A percentile compares a stretch with the other conserved stretches of the same genome.
These are phyloP conservation scores for Rissa tridactyla DNA, from an alignment of 2,113 vertebrate species.

Conservation along the genomic window DNA sequence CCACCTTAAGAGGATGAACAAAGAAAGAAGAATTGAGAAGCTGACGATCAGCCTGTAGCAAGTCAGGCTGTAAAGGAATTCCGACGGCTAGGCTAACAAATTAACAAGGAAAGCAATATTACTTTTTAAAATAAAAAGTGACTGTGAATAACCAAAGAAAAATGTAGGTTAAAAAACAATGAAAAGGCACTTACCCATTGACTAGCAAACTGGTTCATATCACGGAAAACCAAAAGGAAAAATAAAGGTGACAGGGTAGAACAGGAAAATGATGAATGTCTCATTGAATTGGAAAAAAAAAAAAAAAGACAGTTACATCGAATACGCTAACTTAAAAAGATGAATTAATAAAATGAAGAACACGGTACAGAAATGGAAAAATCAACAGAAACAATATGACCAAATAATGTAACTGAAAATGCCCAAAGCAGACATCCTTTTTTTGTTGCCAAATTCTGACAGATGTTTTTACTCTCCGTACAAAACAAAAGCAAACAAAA, in stretches of 20 bases:
- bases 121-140: background rate
- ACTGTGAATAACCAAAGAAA: background rate
- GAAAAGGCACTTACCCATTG: slow-evolving; percentile 92
- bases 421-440: background rate
- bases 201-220: slow-evolving; percentile 81
- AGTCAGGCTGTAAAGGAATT: background rate
- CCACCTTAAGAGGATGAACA: background rate
- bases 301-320: slow-evolving; percentile 32
- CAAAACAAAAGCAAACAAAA: background rate
- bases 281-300: slow-evolving; percentile 49
- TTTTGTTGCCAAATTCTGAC: background rate
- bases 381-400: background rate
- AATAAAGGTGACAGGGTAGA: slow-evolving; percentile 60
- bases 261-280: slow-evolving; percentile 69
- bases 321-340: slow-evolving; percentile 37
- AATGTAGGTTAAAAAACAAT: background rate
- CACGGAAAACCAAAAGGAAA: slow-evolving; percentile 73
- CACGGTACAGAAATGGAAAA: background rate
- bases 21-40: background rate
- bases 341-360: background rate
- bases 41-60: background rate
- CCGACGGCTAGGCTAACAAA: background rate
- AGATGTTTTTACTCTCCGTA: background rate
- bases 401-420: background rate
- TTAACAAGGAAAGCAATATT: background rate